Evolutionary conservation across 2,888 invertebrate genomes (phyloP).

Genomic region (Falcaria lacertinaria): DNA sequence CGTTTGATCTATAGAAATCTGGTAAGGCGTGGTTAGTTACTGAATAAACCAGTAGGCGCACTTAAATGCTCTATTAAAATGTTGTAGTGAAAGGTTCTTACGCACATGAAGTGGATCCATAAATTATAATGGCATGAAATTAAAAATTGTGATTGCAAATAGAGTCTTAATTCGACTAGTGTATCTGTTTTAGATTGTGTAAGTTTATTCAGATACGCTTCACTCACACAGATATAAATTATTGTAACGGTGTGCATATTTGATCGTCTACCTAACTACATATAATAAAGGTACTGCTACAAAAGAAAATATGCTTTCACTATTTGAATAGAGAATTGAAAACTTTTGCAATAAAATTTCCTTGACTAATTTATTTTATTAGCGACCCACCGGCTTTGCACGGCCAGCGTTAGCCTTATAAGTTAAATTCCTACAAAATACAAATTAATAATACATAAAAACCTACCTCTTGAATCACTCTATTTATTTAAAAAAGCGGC

Average conservation of each 20-base stretch:
- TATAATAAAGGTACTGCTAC: no score
- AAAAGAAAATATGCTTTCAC: no score
- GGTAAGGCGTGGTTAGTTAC: constrained; percentile 38
- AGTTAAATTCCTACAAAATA: no score
- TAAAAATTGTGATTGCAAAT: constrained; percentile 1
- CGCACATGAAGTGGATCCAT: constrained; percentile 26
- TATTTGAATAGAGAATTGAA: no score
- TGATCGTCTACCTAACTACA: no score
- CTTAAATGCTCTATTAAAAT: constrained; percentile 37
- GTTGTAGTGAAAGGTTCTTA: constrained; percentile 32
- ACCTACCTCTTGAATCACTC: no score
- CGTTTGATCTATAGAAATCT: constrained; percentile 38
- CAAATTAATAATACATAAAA: no score
- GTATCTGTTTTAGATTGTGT: background rate
- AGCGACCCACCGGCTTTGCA: no score
- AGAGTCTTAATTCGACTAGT: background rate
- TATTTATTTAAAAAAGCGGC: no score
- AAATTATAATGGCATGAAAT: constrained; percentile 11
- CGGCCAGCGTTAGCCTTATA: no score
- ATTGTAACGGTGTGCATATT: background rate
- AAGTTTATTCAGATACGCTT: background rate
- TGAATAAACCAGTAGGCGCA: constrained; percentile 24
- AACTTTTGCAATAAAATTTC: no score
- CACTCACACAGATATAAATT: background rate
- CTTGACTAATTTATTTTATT: no score